Base-by-base conservation (phyloP, 1,140 invertebrate genomes). In the Pseudachorutes palmiensis region DNA sequence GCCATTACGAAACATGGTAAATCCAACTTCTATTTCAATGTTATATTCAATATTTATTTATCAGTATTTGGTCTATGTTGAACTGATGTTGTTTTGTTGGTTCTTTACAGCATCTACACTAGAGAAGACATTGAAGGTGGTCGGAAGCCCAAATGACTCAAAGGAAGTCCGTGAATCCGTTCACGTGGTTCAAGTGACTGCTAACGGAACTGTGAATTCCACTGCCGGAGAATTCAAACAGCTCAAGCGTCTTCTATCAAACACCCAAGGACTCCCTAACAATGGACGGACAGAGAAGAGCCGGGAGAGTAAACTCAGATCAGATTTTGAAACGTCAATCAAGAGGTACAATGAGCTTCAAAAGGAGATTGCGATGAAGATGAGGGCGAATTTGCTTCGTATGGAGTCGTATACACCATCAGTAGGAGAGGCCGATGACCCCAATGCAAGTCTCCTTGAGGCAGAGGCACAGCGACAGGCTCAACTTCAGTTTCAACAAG, bases 291-390 rank as follows among this genome's bases (percentile, higher is more conserved):
- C 84, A 87, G 65, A 89, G 74, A 89, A 88, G 75, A 80, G 93
- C 68, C 88, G 92, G 79, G 83, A 90, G 51, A 90, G 91, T 71
- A 85, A 89, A 77, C 80, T 94, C 0, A 89, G 86, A 3, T 85
- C 85, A 73, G 87, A 89, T 71, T 93, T 92, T 76, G 85, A 86
- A 70, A 87, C 88, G 73, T 85, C 88, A 12, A 80, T 93, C 0
- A 83, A 86, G 55, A 86, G 85, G 76, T 94, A 92, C 75, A 86
- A 87, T 51, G 78, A 81, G 19, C 81, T 89, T 72, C 91, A 93
- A 77, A 89, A 90, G 84, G 81, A 84, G 82, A 83, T 91, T 55
- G 86, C 86, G 32, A 82, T 85, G 51, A 90, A 90, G 76, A 87
- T 89, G 82, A 89, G 90, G 69, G 84, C 83, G 28, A 83, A 87